Evolutionary conservation across 2,113 vertebrate genomes (phyloP), one percentile per base, ranked within the genome.

Genomic region (Argyrosomus japonicus): DNA sequence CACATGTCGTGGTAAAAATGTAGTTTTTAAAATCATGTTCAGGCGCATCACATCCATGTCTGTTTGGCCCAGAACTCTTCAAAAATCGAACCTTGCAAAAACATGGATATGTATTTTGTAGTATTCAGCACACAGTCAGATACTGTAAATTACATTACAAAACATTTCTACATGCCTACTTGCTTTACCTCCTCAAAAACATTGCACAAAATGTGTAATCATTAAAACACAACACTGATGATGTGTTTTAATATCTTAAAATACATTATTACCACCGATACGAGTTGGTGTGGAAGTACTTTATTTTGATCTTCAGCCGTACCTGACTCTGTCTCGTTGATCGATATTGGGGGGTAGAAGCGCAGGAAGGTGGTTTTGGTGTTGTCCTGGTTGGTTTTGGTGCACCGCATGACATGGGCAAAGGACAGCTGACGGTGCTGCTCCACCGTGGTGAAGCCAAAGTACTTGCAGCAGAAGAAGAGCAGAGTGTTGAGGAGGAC

Each of bases 381-480:
- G 88, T 96, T 96, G 83, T 96, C 95, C 57, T 94, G 94, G 69
- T 96, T 93, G 63, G 96, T 96, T 57, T 96, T 95, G 61, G 97
- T 97, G 90, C 97, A 97, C 73, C 97, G 96, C 97, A 98, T 97
- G 61, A 99, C 96, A 0, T 97, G 96, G 56, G 97, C 97, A 79
- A 99, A 99, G 80, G 98, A 99, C 1, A 99, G 96, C 91, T 97
- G 97, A 77, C 96, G 95, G 92, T 99, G 98, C 91, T 99, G 97
- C 81, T 94, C 95, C 89, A 97, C 95, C 54, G 96, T 97, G 92
- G 96, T 97, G 78, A 99, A 96, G 91, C 96, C 96, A 84, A 99
- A 99, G 77, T 96, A 96, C 95, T 99, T 99, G 94, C 98, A 99
- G 95, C 97, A 98, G 96, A 99, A 99, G 93, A 97, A 99, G 1